phyloP scores from a whole-genome alignment of 2,797 vertebrate genomes.

The Sebastes hubbsi region DNA sequence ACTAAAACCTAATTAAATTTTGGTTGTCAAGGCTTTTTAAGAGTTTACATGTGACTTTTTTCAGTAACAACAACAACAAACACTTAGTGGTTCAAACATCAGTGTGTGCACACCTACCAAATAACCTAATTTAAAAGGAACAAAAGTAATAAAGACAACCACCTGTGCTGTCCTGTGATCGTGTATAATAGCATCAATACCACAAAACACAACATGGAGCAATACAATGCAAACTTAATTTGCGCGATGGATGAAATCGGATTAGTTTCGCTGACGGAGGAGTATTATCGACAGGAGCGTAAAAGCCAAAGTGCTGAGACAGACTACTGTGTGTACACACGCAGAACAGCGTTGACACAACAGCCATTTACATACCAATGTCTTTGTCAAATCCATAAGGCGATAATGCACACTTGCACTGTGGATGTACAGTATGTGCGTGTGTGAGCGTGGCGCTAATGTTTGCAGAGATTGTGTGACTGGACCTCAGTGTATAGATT shows the following conservation, averaged over 20 bases:
- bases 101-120: neutral
- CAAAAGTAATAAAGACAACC: neutral
- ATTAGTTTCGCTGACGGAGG: constrained; percentile 47
- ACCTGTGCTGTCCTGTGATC: neutral
- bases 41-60: neutral
- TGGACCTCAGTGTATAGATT: constrained; percentile 42
- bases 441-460: neutral
- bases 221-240: constrained; percentile 52
- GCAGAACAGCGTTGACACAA: constrained; percentile 45
- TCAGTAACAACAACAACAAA: neutral
- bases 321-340: constrained; percentile 33
- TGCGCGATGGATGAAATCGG: constrained; percentile 34
- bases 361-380: constrained; percentile 52
- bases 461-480: constrained; percentile 50
- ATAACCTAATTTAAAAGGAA: constrained; percentile 21
- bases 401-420: constrained; percentile 37
- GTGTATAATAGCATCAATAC: neutral
- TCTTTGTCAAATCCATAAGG: constrained; percentile 63
- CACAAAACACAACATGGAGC: constrained; percentile 16
- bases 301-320: constrained; percentile 65
- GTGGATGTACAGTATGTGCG: constrained; percentile 11
- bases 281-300: constrained; percentile 38
- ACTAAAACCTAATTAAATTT: neutral
- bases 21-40: neutral
- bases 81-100: too few relatives aligned